Conservation (phyloP, 2,888 invertebrate species). For the Apotomis betuletana region DNA sequence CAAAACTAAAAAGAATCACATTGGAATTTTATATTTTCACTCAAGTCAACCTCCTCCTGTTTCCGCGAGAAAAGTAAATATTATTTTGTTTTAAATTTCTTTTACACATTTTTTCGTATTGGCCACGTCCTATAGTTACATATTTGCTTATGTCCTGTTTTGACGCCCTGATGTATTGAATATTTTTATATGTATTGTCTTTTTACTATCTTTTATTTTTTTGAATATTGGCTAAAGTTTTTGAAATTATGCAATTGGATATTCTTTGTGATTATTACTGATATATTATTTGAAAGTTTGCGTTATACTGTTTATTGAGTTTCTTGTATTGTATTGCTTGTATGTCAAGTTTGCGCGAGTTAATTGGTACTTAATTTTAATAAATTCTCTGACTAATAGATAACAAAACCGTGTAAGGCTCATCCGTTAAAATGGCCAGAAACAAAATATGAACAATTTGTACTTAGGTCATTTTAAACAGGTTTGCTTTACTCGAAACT, state of each 20-base stretch:
- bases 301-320: conserved; percentile 30
- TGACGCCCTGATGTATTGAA: conserved; percentile 74
- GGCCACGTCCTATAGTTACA: conserved; percentile 48
- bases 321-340: conserved; percentile 39
- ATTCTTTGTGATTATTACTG: conserved; percentile 29
- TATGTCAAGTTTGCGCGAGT: conserved; percentile 31
- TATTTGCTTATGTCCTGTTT: conserved; percentile 58
- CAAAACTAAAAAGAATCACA: conserved; percentile 46
- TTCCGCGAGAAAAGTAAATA: conserved; percentile 65
- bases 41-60: conserved; percentile 80
- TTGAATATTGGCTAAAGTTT: conserved; percentile 48
- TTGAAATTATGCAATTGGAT: conserved; percentile 27
- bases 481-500: background rate
- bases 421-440: conserved; percentile 15
- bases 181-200: conserved; percentile 54
- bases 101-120: conserved; percentile 48
- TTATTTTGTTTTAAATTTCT: conserved; percentile 54
- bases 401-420: conserved; percentile 4
- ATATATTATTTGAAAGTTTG: conserved; percentile 33
- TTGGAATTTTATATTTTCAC: conserved; percentile 60
- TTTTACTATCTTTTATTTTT: conserved; percentile 49
- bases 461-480: conserved; percentile 19
- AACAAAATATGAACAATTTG: background rate
- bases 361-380: conserved; percentile 27
- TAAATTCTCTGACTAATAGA: conserved; percentile 8